A percentile compares a stretch with the other conserved stretches of the same genome.
phyloP scores from a whole-genome alignment of 2,888 invertebrate genomes.

The Apamea monoglypha region DNA sequence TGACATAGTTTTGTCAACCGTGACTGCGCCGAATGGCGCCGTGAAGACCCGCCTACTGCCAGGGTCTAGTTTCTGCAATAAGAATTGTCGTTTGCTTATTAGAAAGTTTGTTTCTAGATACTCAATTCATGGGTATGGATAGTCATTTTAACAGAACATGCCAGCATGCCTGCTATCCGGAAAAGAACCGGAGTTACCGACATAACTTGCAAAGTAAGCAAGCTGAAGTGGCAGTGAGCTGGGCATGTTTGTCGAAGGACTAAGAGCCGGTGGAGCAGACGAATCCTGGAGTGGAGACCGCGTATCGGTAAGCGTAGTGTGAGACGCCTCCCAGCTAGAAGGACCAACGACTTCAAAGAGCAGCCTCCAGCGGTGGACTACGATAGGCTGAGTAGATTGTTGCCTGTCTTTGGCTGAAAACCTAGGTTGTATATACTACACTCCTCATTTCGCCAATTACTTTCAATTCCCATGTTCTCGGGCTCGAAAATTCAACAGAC shows the following conservation, averaged over 20 bases:
- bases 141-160: not conserved
- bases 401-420: not conserved
- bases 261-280: too few relatives aligned
- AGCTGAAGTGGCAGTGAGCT: too few relatives aligned
- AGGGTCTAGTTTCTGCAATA: slow-evolving; percentile 53
- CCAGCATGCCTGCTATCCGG: not conserved
- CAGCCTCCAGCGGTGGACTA: too few relatives aligned
- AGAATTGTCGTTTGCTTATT: slow-evolving; percentile 36
- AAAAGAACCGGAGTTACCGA: too few relatives aligned
- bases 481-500: not conserved
- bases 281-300: too few relatives aligned
- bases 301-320: too few relatives aligned
- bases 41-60: slow-evolving; percentile 40
- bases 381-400: too few relatives aligned
- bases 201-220: too few relatives aligned
- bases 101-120: slow-evolving; percentile 39
- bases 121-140: not conserved
- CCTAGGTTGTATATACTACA: not conserved
- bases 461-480: not conserved
- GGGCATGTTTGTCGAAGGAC: too few relatives aligned
- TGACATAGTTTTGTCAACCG: slow-evolving; percentile 58
- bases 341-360: too few relatives aligned
- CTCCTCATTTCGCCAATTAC: not conserved
- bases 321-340: too few relatives aligned
- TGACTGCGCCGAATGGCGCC: slow-evolving; percentile 57